A percentile compares a stretch with the other conserved stretches of the same genome.
These are phyloP conservation scores for Morone saxatilis DNA, from an alignment of 2,113 vertebrate genomes.

Conservation along the genomic window DNA sequence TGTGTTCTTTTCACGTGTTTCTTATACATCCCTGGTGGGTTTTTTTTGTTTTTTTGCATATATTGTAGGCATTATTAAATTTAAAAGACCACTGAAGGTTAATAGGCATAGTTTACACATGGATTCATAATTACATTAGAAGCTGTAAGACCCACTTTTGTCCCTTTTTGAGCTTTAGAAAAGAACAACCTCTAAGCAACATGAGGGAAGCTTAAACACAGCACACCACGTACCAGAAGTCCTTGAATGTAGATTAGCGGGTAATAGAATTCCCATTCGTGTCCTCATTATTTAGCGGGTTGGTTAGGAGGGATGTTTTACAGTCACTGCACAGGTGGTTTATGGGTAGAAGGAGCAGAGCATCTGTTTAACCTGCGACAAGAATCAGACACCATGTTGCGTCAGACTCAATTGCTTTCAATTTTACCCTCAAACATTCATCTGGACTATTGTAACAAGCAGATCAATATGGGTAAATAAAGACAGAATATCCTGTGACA, in stretches of 20 bases:
- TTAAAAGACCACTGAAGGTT: background rate
- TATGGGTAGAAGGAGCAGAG: slow-evolving; percentile 53
- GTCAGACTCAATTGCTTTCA: slow-evolving; percentile 79
- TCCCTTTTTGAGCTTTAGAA: background rate
- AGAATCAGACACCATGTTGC: slow-evolving; percentile 59
- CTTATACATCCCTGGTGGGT: background rate
- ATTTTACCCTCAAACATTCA: slow-evolving; percentile 74
- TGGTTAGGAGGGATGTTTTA: slow-evolving; percentile 61
- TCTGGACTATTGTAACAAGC: slow-evolving; percentile 73
- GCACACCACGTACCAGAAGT: slow-evolving; percentile 29
- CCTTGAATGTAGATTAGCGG: slow-evolving; percentile 69
- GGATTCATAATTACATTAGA: background rate
- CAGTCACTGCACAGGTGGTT: slow-evolving; percentile 71
- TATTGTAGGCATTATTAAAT: background rate
- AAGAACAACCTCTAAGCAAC: slow-evolving; percentile 14
- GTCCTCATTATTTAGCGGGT: slow-evolving; percentile 66
- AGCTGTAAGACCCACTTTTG: background rate
- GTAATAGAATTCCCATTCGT: slow-evolving; percentile 67
- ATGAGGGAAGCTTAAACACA: slow-evolving; percentile 5
- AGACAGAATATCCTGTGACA: slow-evolving; percentile 71
- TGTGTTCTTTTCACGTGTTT: background rate
- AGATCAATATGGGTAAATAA: slow-evolving; percentile 82
- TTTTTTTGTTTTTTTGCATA: background rate
- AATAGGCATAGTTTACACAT: background rate
- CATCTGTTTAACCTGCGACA: slow-evolving; percentile 72